Evolutionary conservation across 2,888 invertebrate species (phyloP).

Genomic region (Melieria omissa): DNA sequence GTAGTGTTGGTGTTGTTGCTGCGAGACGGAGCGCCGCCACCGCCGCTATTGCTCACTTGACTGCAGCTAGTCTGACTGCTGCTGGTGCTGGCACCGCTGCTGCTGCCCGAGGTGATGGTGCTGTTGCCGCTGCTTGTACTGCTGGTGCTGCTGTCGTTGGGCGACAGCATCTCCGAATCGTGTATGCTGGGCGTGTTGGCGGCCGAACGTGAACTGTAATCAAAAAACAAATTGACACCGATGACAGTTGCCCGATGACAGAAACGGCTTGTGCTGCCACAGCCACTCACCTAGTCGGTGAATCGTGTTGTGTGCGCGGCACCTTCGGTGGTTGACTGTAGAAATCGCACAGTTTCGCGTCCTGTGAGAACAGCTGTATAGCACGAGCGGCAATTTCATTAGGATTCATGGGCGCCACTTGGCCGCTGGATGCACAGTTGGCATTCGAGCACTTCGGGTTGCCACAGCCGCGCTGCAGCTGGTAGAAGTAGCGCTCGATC

Average conservation of each 20-base stretch:
- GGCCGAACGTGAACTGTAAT: constrained; percentile 45
- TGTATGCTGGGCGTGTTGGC: constrained; percentile 42
- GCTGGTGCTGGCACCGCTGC: constrained; percentile 53
- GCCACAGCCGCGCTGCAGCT: constrained; percentile 92
- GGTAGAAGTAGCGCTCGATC: constrained; percentile 93
- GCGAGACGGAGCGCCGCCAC: background rate
- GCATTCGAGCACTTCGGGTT: constrained; percentile 87
- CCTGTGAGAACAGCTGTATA: constrained; percentile 85
- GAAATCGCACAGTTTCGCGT: constrained; percentile 83
- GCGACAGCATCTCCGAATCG: constrained; percentile 55
- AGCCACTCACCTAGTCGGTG: constrained; percentile 44
- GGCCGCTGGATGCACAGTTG: constrained; percentile 90
- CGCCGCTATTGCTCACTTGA: constrained; percentile 13
- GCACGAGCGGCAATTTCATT: constrained; percentile 93
- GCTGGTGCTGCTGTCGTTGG: constrained; percentile 54
- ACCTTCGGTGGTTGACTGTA: constrained; percentile 61
- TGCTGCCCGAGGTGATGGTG: constrained; percentile 55
- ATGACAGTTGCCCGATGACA: background rate
- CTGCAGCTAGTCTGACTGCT: constrained; percentile 26
- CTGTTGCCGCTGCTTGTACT: constrained; percentile 54
- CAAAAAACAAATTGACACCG: background rate
- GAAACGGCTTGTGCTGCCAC: background rate
- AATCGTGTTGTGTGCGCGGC: constrained; percentile 47
- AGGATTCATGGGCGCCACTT: constrained; percentile 80
- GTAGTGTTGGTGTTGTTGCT: background rate